Evolutionary conservation across 2,797 vertebrate genomes (phyloP).

Genomic region (Orientallactaga sibirica): DNA sequence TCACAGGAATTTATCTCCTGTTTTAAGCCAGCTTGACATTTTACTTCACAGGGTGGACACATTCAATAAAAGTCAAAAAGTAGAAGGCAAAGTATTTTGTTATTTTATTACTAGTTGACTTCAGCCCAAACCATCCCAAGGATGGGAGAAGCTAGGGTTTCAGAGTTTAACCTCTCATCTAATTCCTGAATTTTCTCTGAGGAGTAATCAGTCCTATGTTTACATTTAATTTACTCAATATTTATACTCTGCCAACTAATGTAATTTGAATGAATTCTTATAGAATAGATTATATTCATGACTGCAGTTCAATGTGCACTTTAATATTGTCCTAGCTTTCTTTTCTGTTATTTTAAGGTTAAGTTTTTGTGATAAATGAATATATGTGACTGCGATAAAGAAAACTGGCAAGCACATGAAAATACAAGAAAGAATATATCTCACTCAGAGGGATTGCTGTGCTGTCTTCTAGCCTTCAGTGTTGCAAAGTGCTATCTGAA

Average conservation of each 20-base stretch:
- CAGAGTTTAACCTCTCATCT: neutral
- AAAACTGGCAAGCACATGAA: conserved; percentile 12
- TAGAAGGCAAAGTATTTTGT: neutral
- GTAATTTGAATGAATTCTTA: conserved; percentile 15
- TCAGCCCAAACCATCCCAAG: neutral
- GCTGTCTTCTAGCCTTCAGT: neutral
- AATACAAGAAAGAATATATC: neutral
- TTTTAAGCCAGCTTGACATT: neutral
- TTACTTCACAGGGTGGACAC: neutral
- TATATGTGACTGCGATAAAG: neutral
- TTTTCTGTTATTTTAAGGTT: conserved; percentile 32
- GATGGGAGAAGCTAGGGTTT: neutral
- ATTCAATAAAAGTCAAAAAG: neutral
- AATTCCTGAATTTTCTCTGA: conserved; percentile 47
- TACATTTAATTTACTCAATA: conserved; percentile 18
- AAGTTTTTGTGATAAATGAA: conserved; percentile 32
- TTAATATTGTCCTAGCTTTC: neutral
- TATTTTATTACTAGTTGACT: conserved; percentile 57
- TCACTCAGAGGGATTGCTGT: neutral
- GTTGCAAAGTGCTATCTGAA: neutral
- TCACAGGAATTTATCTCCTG: conserved; percentile 2
- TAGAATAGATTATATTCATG: neutral
- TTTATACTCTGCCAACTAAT: conserved; percentile 5
- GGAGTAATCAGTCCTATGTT: conserved; percentile 28
- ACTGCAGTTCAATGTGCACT: neutral